Evolutionary conservation across 1,140 invertebrate genomes (phyloP), one percentile per base, ranked within the genome.

Genomic region (Condylostylus longicornis): DNA sequence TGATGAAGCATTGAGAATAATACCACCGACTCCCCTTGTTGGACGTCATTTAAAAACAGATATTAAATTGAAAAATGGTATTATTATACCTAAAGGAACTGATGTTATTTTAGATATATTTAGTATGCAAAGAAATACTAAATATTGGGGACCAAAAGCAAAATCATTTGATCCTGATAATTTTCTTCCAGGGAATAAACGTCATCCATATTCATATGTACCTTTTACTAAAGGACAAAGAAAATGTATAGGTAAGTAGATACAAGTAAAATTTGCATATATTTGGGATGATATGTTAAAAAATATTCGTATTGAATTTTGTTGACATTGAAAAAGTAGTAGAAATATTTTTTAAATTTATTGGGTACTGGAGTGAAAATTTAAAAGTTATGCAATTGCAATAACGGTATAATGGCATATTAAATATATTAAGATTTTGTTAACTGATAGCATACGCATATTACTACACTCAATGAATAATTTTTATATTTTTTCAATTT

Each of bases 1-100:
- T 8, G 74, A 75, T 47, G 75, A 79, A 54, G 67, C 69, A 13
- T 48, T 78, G 38, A 60, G 77, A 50, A 44, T 54, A 15, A 59
- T 54, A 43, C 44, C 56, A 9, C 53, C 52, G 0, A 53, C 57
- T 3, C 56, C 56, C 4, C 47, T 59, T 43, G 51, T 56, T 3
- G 21, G 56, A 9, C 48, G 54, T 5, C 37, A 39, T 1, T 46
- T 42, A 15, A 50, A 41, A 1, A 37, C 49, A 40, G 51, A 55
- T 31, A 33, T 59, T n/a, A 31, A 33, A 13, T 17, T 57, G 18
- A 33, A 33, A 15, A 40, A 36, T 19, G 30, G 17, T 19, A 18
- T 22, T n/a, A 15, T 45, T 2, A 49, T 61, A 27, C 58, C 58
- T 7, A 23, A 37, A 12, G 53, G 53, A 17, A 51, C 50, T 5